Conservation (phyloP, 2,797 vertebrate species). For the Prionace glauca region DNA sequence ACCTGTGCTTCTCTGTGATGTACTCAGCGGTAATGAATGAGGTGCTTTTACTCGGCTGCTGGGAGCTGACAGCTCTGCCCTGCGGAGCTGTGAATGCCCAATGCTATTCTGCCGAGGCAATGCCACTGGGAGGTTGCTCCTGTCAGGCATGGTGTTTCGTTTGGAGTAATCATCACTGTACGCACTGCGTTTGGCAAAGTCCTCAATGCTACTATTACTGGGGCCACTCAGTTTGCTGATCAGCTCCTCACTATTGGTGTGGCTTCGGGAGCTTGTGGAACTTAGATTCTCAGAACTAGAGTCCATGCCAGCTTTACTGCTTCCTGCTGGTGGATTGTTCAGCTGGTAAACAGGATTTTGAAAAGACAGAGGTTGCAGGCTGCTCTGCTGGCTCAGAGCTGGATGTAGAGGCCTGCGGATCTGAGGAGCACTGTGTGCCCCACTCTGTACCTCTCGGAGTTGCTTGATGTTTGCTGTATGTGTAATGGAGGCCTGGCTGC, state of each 20-base stretch:
- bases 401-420: slow-evolving; percentile 75
- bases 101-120: slow-evolving; percentile 75
- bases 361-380: slow-evolving; percentile 82
- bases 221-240: slow-evolving; percentile 65
- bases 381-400: slow-evolving; percentile 71
- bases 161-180: slow-evolving; percentile 70
- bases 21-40: slow-evolving; percentile 63
- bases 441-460: slow-evolving; percentile 65
- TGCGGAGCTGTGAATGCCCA: slow-evolving; percentile 76
- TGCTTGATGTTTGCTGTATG: slow-evolving; percentile 61
- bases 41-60: slow-evolving; percentile 63
- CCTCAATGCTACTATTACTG: slow-evolving; percentile 80
- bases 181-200: slow-evolving; percentile 63
- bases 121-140: slow-evolving; percentile 60
- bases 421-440: slow-evolving; percentile 84
- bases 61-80: slow-evolving; percentile 65
- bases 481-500: slow-evolving; percentile 76
- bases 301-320: slow-evolving; percentile 51
- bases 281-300: slow-evolving; percentile 90
- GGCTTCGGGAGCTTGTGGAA: slow-evolving; percentile 75
- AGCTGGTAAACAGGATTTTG: slow-evolving; percentile 93
- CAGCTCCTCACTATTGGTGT: slow-evolving; percentile 72
- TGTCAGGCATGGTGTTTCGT: slow-evolving; percentile 58
- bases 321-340: slow-evolving; percentile 62
- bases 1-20: slow-evolving; percentile 73